These are phyloP conservation scores for Orthosia gothica DNA, from an alignment of 2,888 invertebrate species.

Conservation along the genomic window DNA sequence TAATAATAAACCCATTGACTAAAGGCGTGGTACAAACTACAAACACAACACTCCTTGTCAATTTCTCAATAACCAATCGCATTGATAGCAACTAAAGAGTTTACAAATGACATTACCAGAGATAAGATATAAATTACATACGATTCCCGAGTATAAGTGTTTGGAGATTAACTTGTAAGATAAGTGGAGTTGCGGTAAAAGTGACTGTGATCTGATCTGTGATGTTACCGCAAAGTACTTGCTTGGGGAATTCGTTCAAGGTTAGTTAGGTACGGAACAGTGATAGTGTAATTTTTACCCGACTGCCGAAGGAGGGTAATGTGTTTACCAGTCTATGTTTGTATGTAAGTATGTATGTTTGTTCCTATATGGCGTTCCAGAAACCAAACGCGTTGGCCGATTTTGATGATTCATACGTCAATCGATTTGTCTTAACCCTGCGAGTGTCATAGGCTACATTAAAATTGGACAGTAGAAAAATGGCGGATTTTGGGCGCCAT, in stretches of 20 bases:
- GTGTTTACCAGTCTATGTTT: too few species aligned
- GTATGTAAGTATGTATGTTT: too few species aligned
- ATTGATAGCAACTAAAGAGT: conserved; percentile 28
- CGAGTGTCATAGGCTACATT: too few species aligned
- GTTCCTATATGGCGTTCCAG: too few species aligned
- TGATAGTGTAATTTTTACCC: conserved; percentile 14
- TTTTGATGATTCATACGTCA: too few species aligned
- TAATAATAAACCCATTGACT: neutral
- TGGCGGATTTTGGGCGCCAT: too few species aligned
- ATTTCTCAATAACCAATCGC: conserved; percentile 49
- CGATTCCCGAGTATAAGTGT: conserved; percentile 17
- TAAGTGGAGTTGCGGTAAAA: conserved; percentile 24
- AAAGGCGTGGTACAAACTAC: conserved; percentile 5
- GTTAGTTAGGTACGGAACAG: neutral
- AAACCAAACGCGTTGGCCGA: too few species aligned
- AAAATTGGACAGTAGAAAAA: too few species aligned
- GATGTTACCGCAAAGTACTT: conserved; percentile 5
- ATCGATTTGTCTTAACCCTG: too few species aligned
- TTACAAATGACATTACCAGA: conserved; percentile 47
- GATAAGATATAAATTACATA: conserved; percentile 55
- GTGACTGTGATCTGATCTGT: conserved; percentile 14
- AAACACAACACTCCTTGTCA: conserved; percentile 29
- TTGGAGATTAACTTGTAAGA: conserved; percentile 29
- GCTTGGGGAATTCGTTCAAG: conserved; percentile 8
- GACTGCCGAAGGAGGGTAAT: too few species aligned